Base-by-base conservation (phyloP, 2,797 vertebrate species). In the Schizothorax lantsangensis region DNA sequence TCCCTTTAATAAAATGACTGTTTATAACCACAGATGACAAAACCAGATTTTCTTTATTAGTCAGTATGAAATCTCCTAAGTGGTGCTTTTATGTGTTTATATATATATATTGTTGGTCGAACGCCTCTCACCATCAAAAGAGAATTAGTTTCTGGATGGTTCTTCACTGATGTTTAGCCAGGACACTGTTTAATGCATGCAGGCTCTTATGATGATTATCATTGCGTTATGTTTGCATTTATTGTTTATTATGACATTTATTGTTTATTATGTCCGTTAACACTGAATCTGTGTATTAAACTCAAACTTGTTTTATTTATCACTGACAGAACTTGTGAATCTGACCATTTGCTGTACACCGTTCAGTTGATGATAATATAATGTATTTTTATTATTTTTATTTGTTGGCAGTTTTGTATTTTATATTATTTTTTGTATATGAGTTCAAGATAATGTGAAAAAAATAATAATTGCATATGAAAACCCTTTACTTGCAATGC, bases 381-480 rank as follows among this genome's bases (percentile, higher is more conserved):
- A 49, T 79, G 49, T 59, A 72, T 85, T 78, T 85, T 45, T 57
- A 81, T 87, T 10, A 81, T 47, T 69, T 73, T 68, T 77, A 93
- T 94, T 94, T 94, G 94, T 93, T 93, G 93, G 69, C 57, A 79
- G 26, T 85, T 88, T 75, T 45, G 57, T 69, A 64, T 78, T 82
- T 85, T 47, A 38, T 88, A 82, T 71, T 72, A 0, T 15, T 77
- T 77, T 80, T 88, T 77, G 52, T 57, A 79, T 33, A 69, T 88
- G 19, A 84, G 69, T 84, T 84, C 23, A 19, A 62, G 40, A 79
- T 74, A 30, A 52, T 94, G 94, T 96, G 11, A 7, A 30, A 49
- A 6, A 49, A 78, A 40, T n/a, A 11, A 2, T 10, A 23, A n/a
- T 4, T 84, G 33, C 43, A 66, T 54, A 40, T 79, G 36, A 45